These are phyloP conservation scores for Anastatus disparis DNA, from an alignment of 1,140 invertebrate genomes.

Conservation along the genomic window DNA sequence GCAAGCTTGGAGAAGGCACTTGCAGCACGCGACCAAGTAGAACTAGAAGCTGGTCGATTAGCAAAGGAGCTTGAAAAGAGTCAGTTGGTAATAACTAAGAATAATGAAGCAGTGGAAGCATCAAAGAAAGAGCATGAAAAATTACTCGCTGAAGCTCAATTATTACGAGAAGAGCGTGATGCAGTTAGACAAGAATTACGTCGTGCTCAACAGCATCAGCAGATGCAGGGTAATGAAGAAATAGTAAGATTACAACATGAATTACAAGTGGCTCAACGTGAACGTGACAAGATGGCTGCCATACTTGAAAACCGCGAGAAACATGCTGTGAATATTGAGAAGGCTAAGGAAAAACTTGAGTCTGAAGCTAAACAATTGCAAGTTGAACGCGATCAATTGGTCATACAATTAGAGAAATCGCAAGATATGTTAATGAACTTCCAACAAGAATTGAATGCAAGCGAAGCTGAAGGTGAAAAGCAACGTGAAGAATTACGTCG, in stretches of 20 bases:
- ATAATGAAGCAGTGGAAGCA: constrained; percentile 81
- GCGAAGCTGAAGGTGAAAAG: constrained; percentile 83
- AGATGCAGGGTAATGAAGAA: constrained; percentile 68
- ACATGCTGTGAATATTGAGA: constrained; percentile 84
- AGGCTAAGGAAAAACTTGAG: constrained; percentile 84
- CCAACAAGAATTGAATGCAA: constrained; percentile 86
- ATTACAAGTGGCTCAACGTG: constrained; percentile 74
- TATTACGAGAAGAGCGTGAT: constrained; percentile 83
- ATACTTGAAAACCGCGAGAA: constrained; percentile 80
- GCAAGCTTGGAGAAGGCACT: constrained; percentile 88
- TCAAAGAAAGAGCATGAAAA: constrained; percentile 85
- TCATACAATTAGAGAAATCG: constrained; percentile 89
- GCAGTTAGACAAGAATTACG: constrained; percentile 75
- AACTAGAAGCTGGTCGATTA: constrained; percentile 84
- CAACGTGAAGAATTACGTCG: constrained; percentile 83
- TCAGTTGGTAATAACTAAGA: constrained; percentile 82
- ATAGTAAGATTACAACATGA: constrained; percentile 76
- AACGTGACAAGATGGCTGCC: constrained; percentile 78
- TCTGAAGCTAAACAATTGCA: constrained; percentile 85
- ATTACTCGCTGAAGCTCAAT: constrained; percentile 80
- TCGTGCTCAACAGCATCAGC: constrained; percentile 75
- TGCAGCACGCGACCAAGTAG: constrained; percentile 80
- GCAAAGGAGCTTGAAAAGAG: constrained; percentile 89
- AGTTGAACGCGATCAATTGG: constrained; percentile 86
- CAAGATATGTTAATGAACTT: constrained; percentile 93